These are phyloP conservation scores for Galago senegalensis DNA, from an alignment of 2,797 vertebrate species.

Conservation along the genomic window DNA sequence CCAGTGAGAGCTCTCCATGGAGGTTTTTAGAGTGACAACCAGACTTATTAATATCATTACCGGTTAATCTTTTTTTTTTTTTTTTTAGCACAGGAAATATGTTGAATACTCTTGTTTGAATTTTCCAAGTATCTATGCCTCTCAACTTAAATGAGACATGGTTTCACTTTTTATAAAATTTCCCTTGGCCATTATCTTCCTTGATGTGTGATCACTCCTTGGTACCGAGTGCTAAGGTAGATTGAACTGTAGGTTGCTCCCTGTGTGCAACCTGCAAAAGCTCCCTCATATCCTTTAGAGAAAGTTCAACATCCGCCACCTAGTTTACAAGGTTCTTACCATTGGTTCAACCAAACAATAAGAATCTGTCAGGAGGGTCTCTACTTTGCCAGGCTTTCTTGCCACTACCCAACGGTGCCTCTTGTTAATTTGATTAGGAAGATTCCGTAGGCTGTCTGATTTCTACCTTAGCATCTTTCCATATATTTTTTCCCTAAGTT, in stretches of 20 bases:
- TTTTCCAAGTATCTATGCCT: slow-evolving; percentile 40
- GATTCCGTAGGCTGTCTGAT: background rate
- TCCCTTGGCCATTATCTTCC: background rate
- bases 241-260: background rate
- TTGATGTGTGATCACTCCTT: background rate
- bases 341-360: background rate
- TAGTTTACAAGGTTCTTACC: background rate
- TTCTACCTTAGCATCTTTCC: background rate
- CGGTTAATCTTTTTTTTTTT: slow-evolving; percentile 61
- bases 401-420: background rate
- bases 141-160: slow-evolving; percentile 7
- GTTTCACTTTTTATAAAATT: background rate
- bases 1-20: slow-evolving; percentile 55
- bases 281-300: background rate
- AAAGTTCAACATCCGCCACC: background rate
- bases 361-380: background rate
- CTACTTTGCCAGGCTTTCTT: background rate
- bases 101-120: slow-evolving; percentile 55
- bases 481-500: background rate
- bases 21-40: slow-evolving; percentile 44
- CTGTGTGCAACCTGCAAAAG: slow-evolving; percentile 9
- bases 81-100: slow-evolving; percentile 63
- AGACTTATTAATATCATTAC: slow-evolving; percentile 71
- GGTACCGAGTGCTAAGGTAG: background rate
- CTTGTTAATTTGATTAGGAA: background rate